phyloP scores from a whole-genome alignment of 1,140 invertebrate species.

The Chironomus tepperi region DNA sequence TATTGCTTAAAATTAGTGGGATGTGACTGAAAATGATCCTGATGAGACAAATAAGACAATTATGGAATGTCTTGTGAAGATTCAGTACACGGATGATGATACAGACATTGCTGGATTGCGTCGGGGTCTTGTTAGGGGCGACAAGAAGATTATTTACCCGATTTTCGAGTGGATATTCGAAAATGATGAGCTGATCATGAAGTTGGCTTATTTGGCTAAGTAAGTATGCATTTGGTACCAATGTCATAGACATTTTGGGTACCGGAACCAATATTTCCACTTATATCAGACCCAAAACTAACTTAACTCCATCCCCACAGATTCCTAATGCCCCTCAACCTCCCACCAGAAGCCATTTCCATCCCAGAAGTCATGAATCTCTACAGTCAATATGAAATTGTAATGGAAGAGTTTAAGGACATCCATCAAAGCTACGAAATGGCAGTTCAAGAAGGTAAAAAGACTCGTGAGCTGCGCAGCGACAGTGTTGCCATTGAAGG shows the following conservation, averaged over 20 bases:
- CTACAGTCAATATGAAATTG: slow-evolving; percentile 61
- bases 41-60: slow-evolving; percentile 34
- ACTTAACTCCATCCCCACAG: too few relatives aligned
- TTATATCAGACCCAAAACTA: too few relatives aligned
- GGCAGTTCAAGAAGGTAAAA: slow-evolving; percentile 49
- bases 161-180: slow-evolving; percentile 71
- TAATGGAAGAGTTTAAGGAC: slow-evolving; percentile 77
- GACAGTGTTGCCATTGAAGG: slow-evolving; percentile 79
- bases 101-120: slow-evolving; percentile 47
- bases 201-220: slow-evolving; percentile 69
- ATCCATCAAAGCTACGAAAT: slow-evolving; percentile 63
- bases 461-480: slow-evolving; percentile 51
- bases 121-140: slow-evolving; percentile 62
- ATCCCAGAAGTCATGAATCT: slow-evolving; percentile 65
- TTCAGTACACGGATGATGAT: slow-evolving; percentile 26
- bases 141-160: slow-evolving; percentile 63
- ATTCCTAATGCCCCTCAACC: slow-evolving; percentile 53
- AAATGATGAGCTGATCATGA: slow-evolving; percentile 61
- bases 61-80: slow-evolving; percentile 26
- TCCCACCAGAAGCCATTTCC: slow-evolving; percentile 70
- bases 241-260: too few relatives aligned
- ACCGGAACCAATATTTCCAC: too few relatives aligned
- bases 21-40: slow-evolving; percentile 40
- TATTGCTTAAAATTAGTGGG: slow-evolving; percentile 34
- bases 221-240: too few relatives aligned